A percentile compares a stretch with the other conserved stretches of the same genome.
phyloP scores from a whole-genome alignment of 2,888 invertebrate species.

The Tortrix viridana region DNA sequence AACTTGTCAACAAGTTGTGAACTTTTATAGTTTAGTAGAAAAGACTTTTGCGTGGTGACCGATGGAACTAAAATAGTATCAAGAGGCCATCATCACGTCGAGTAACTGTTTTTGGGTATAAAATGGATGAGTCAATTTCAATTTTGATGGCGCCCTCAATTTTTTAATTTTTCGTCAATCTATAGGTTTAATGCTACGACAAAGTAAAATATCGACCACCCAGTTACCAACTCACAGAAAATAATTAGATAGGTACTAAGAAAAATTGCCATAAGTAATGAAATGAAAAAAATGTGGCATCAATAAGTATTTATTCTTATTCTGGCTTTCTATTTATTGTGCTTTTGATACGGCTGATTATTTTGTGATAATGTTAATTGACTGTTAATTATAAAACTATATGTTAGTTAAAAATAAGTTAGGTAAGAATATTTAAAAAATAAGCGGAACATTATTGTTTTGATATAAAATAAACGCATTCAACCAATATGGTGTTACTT shows the following conservation, averaged over 20 bases:
- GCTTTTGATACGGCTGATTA: constrained; percentile 24
- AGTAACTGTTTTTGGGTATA: no score
- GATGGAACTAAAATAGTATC: no score
- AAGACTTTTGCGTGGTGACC: no score
- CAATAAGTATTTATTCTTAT: constrained; percentile 34
- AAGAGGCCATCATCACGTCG: no score
- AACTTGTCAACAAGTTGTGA: no score
- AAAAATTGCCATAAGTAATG: constrained; percentile 26
- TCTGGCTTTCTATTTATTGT: constrained; percentile 32
- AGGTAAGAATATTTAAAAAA: constrained; percentile 1
- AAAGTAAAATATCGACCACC: constrained; percentile 1
- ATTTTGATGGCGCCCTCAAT: no score
- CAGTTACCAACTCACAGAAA: constrained; percentile 34
- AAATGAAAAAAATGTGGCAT: constrained; percentile 30
- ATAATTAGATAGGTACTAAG: constrained; percentile 27
- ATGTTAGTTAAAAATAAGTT: not conserved
- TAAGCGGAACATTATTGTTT: not conserved
- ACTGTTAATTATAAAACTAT: constrained; percentile 35
- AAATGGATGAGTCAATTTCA: no score
- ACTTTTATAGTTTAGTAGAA: no score
- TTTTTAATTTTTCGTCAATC: no score
- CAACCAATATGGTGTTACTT: not conserved
- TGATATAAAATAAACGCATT: constrained; percentile 7
- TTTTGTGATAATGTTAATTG: constrained; percentile 36
- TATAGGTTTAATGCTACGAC: not conserved